phyloP scores from a whole-genome alignment of 2,797 vertebrate species.

The Emys orbicularis region DNA sequence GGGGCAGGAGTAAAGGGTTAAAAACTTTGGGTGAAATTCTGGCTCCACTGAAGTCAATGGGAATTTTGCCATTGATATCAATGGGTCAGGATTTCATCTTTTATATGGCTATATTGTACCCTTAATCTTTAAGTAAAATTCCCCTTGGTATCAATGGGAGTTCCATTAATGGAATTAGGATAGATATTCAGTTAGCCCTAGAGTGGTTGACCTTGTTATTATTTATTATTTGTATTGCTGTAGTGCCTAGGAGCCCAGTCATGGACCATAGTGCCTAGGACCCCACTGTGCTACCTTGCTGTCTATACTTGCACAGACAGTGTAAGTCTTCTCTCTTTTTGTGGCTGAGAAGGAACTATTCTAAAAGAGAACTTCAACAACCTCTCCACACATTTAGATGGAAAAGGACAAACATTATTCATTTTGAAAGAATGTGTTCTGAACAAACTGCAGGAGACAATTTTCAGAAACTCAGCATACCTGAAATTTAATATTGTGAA shows the following conservation, averaged over 20 bases:
- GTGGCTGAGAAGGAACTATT: neutral
- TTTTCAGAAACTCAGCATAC: neutral
- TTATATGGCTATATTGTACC: neutral
- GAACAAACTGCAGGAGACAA: neutral
- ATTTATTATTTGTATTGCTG: neutral
- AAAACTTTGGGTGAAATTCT: no score
- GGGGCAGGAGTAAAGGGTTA: no score
- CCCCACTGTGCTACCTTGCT: neutral
- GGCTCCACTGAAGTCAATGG: neutral
- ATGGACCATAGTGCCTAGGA: neutral
- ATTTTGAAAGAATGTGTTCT: neutral
- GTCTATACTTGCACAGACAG: neutral
- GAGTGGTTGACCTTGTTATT: neutral
- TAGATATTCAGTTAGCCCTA: neutral
- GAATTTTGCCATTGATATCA: neutral
- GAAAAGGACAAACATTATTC: neutral
- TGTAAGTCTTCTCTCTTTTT: neutral
- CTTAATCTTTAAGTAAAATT: neutral
- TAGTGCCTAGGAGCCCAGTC: neutral
- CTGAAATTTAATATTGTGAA: neutral
- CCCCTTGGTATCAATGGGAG: neutral
- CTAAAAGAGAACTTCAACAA: neutral
- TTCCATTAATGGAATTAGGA: neutral
- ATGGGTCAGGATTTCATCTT: neutral
- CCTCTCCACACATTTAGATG: neutral